Evolutionary conservation across 2,888 invertebrate species (phyloP), one percentile per base, ranked within the genome.

Genomic region (Limenitis camilla): DNA sequence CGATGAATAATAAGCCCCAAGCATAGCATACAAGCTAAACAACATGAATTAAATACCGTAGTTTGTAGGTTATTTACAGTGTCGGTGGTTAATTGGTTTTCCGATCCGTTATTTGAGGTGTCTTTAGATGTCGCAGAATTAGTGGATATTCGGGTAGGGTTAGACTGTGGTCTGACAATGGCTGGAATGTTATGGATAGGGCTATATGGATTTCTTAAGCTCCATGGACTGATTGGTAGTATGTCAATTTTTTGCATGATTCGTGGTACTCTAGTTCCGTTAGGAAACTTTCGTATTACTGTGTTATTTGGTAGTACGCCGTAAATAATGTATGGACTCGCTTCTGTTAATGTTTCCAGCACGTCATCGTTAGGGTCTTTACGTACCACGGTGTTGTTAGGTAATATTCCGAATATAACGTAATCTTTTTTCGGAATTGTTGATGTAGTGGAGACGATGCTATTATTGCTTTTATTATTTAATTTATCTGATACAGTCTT

Each of bases 221-320:
- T 89, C 84, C 83, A 84, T 74, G 89, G 89, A 69, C 89, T 89
- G 73, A 89, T 89, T 82, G 89, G 85, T 78, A 89, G 81, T 81
- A 89, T 78, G 78, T 89, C 89, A 82, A 89, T 88, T 79, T 85
- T 85, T 80, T 86, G 85, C 75, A 81, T 83, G 71, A 86, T 76
- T 72, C 92, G 92, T 79, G 93, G 93, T 78, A 93, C 91, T 79
- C 92, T 85, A 74, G 93, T 93, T 77, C 94, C 94, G 71, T 94
- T 94, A 61, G 93, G 93, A 75, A 92, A 94, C 85, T 92, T 93
- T 83, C 92, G 91, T 74, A 94, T 91, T 76, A 93, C 87, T 76
- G 92, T 93, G 81, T 93, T 93, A 87, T 93, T 93, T 63, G 93
- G 93, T 76, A 91, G 91, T 69, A 93, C 90, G 74, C 93, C 93